Evolutionary conservation across 1,140 invertebrate genomes (phyloP).

Genomic region (Drosophila sproati): DNA sequence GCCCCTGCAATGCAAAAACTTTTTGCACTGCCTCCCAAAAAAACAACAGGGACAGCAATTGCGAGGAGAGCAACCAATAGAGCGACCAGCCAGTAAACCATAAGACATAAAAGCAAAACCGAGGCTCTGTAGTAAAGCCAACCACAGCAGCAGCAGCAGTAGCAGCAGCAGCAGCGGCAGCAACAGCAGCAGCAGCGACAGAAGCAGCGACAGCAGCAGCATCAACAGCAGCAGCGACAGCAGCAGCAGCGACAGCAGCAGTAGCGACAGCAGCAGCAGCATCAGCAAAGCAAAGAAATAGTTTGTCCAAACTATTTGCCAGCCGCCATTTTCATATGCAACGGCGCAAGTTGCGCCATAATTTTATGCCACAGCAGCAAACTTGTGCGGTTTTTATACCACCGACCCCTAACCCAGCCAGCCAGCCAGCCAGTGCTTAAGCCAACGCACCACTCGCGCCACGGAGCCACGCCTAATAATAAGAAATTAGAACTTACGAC

Average conservation of each 20-base stretch:
- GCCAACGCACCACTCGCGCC: conserved; percentile 2
- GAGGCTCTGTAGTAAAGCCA: conserved; percentile 67
- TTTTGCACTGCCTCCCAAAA: conserved; percentile 44
- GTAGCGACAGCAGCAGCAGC: not conserved
- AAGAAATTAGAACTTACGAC: conserved; percentile 83
- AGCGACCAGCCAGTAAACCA: conserved; percentile 35
- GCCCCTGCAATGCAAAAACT: conserved; percentile 45
- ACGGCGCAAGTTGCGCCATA: conserved; percentile 75
- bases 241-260: too few relatives aligned
- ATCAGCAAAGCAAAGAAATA: conserved; percentile 68
- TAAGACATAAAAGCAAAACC: conserved; percentile 58
- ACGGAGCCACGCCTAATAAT: conserved; percentile 76
- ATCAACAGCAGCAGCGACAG: too few relatives aligned
- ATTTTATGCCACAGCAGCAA: conserved; percentile 78
- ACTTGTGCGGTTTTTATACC: conserved; percentile 64
- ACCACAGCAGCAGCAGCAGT: conserved; percentile 49
- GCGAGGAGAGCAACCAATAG: conserved; percentile 9
- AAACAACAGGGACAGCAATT: conserved; percentile 64
- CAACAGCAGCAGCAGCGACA: conserved; percentile 20
- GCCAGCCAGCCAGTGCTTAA: too few relatives aligned
- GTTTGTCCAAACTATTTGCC: conserved; percentile 74
- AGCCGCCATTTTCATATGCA: conserved; percentile 80
- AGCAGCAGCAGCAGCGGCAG: conserved; percentile 14
- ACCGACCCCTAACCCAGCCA: not conserved
- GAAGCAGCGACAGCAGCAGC: too few relatives aligned